These are phyloP conservation scores for Buathra laborator DNA, from an alignment of 2,888 invertebrate genomes.

Conservation along the genomic window DNA sequence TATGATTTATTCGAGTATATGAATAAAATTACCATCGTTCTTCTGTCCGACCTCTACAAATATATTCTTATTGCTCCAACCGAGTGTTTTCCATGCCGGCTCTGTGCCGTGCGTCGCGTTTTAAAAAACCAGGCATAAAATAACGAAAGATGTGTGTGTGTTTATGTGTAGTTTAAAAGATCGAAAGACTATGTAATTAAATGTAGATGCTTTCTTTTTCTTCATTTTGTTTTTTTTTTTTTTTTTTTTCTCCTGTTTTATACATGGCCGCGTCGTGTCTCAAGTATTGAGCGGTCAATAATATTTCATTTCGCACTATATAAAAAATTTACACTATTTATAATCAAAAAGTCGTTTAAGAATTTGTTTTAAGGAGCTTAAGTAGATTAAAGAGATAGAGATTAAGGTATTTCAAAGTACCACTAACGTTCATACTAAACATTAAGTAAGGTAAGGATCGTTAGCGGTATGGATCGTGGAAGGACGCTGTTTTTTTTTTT, in stretches of 20 bases:
- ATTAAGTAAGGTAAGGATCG: conserved; percentile 71
- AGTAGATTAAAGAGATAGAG: conserved; percentile 79
- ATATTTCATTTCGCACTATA: conserved; percentile 82
- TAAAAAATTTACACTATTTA: conserved; percentile 85
- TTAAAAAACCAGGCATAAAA: conserved; percentile 63
- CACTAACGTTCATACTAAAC: conserved; percentile 76
- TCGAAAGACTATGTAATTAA: conserved; percentile 72
- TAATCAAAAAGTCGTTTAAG: conserved; percentile 83
- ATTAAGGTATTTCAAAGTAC: conserved; percentile 75
- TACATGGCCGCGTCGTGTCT: conserved; percentile 78
- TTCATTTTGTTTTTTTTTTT: conserved; percentile 52
- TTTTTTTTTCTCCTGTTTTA: conserved; percentile 75
- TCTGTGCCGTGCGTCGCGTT: conserved; percentile 52
- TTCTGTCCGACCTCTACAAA: conserved; percentile 53
- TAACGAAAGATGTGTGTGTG: conserved; percentile 49
- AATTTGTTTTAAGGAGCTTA: conserved; percentile 76
- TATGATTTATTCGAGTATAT: conserved; percentile 55
- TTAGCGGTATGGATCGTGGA: conserved; percentile 68
- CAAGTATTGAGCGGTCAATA: conserved; percentile 76
- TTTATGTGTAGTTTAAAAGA: conserved; percentile 70
- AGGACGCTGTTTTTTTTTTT: conserved; percentile 55
- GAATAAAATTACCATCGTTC: conserved; percentile 60
- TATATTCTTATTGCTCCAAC: conserved; percentile 65
- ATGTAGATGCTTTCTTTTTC: conserved; percentile 56
- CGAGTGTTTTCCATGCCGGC: conserved; percentile 54